Base-by-base conservation (phyloP, 2,113 vertebrate species). In the human region DNA sequence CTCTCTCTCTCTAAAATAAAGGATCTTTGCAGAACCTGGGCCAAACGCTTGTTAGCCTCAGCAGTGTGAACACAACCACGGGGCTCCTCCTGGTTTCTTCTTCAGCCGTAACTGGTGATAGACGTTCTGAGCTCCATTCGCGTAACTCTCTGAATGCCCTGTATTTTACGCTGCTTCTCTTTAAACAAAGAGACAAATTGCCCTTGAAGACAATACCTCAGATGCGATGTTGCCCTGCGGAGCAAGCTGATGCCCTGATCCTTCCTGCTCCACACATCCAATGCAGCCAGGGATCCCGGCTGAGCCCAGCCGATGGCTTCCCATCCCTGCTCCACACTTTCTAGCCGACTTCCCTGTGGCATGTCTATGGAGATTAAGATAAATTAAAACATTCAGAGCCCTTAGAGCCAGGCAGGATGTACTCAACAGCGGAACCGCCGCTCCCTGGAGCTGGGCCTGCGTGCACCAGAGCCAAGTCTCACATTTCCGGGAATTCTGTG, bases 211-310 rank as follows among this genome's bases (percentile, higher is more conserved):
- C 5, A 20, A 0, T 2, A 7, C 16, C 32, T 43, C 72, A 0
- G 11, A 35, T 22, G 43, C 57, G 32, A 83, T 8, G 27, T 73
- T 57, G 35, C 27, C 32, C n/a, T 73, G 32, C 2, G 2, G 52
- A 88, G 40, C 2, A 35, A 59, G 43, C 9, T 2, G 8, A 9
- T 0, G 8, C 5, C 43, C 11, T 3, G 1, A 27, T 8, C 55
- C 50, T 18, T 40, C 3, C 3, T 40, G 8, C 23, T 3, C 10
- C 38, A 43, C 30, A 38, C 0, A 12, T 35, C 0, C 3, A 1
- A 2, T 0, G 0, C 2, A 2, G 38, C 17, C 2, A 0, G 32
- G 32, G 30, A n/a, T 30, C 66, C 32, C 3, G 16, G 32, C 66
- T 7, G 16, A 48, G 81, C 7, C 2, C 1, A 27, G 86, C 80